Evolutionary conservation across 2,113 vertebrate species (phyloP).

Genomic region (Erythrocebus patas): DNA sequence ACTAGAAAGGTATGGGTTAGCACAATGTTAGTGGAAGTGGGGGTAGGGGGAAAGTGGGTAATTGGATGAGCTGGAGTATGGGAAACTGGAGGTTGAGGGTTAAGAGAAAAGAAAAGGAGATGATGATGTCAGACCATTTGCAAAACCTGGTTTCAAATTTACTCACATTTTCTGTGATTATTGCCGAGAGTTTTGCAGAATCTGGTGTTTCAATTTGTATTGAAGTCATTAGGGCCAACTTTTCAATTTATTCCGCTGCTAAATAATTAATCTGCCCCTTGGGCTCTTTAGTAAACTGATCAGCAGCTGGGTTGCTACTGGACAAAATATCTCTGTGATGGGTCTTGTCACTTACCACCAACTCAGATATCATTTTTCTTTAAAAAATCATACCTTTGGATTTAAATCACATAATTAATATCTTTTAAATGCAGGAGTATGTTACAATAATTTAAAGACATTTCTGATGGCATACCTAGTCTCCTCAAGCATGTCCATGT

Average conservation of each 20-base stretch:
- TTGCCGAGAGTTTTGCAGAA: neutral
- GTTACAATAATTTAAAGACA: slow-evolving; percentile 44
- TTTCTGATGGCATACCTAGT: slow-evolving; percentile 58
- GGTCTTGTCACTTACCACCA: slow-evolving; percentile 62
- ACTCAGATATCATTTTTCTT: slow-evolving; percentile 57
- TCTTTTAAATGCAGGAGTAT: slow-evolving; percentile 34
- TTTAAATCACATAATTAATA: slow-evolving; percentile 20
- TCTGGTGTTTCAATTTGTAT: slow-evolving; percentile 25
- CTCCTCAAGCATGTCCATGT: slow-evolving; percentile 23
- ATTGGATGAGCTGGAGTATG: neutral
- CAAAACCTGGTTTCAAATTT: slow-evolving; percentile 17
- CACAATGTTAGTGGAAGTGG: neutral
- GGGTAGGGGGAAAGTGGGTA: rapidly evolving
- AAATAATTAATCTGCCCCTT: slow-evolving; percentile 78
- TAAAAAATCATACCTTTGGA: slow-evolving; percentile 63
- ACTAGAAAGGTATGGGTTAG: neutral
- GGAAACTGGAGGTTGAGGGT: neutral
- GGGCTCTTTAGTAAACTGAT: slow-evolving; percentile 76
- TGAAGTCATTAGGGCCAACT: slow-evolving; percentile 64
- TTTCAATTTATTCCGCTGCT: slow-evolving; percentile 74
- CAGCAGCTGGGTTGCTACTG: slow-evolving; percentile 51
- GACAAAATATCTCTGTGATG: slow-evolving; percentile 62
- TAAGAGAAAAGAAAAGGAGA: neutral
- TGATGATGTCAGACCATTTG: neutral
- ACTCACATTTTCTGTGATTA: slow-evolving; percentile 31